Conservation (phyloP, 2,888 invertebrate species). For the Andrena haemorrhoa region DNA sequence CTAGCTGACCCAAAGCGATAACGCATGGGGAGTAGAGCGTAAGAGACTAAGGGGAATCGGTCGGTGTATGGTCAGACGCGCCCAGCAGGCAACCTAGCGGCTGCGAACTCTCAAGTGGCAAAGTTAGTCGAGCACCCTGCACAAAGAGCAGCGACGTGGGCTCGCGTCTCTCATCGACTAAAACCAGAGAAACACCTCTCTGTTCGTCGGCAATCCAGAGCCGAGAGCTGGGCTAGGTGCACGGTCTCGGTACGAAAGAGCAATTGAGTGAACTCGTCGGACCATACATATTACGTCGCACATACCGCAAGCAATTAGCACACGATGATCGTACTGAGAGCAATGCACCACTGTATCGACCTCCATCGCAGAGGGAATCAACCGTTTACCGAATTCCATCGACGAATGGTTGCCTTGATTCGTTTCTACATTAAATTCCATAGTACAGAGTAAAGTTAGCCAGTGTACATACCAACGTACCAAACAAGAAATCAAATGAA, state of each 20-base stretch:
- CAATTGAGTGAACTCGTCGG: conserved; percentile 10
- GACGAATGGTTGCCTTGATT: not conserved
- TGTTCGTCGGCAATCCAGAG: conserved; percentile 64
- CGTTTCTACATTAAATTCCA: not conserved
- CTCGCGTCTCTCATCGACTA: no score
- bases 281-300: conserved; percentile 20
- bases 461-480: not conserved
- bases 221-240: conserved; percentile 68
- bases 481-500: not conserved
- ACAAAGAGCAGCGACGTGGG: no score
- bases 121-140: no score
- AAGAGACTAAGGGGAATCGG: not conserved
- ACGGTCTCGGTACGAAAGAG: conserved; percentile 57
- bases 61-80: not conserved
- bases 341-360: conserved; percentile 27
- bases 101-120: no score
- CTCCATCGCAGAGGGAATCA: conserved; percentile 2
- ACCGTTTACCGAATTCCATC: not conserved
- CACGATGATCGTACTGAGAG: conserved; percentile 30
- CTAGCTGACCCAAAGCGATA: not conserved
- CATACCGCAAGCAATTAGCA: conserved; percentile 36
- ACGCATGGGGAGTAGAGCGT: not conserved
- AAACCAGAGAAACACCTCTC: not conserved
- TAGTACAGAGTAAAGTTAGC: not conserved
- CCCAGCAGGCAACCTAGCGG: not conserved